A percentile compares a stretch with the other conserved stretches of the same genome.
Conservation (phyloP, 2,888 invertebrate species). For the Cenopis cana region DNA sequence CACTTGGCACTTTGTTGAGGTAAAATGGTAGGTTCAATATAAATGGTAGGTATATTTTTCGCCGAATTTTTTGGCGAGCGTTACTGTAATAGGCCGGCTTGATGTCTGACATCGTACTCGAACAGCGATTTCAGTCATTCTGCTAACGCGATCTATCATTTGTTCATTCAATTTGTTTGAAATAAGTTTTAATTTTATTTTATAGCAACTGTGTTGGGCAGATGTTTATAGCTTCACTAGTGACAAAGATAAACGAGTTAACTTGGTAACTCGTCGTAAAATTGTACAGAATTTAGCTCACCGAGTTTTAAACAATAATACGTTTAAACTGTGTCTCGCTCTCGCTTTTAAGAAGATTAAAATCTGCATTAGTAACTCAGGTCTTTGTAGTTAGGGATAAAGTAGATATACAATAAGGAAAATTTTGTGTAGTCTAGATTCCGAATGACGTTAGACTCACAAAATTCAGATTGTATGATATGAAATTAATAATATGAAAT, state of each 20-base stretch:
- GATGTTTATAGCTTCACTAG: conserved; percentile 1
- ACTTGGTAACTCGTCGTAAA: conserved; percentile 6
- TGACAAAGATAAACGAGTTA: conserved; percentile 14
- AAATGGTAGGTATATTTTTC: too few relatives aligned
- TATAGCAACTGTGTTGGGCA: neutral
- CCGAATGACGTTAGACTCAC: neutral
- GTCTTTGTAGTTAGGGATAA: conserved; percentile 46
- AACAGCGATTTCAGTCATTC: neutral
- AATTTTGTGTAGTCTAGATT: conserved; percentile 23
- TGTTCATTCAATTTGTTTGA: neutral
- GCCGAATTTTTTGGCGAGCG: too few relatives aligned
- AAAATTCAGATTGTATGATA: too few relatives aligned
- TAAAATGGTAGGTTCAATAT: too few relatives aligned
- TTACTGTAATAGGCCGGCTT: neutral
- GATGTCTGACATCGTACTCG: neutral
- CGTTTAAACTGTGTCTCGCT: conserved; percentile 50
- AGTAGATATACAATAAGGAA: neutral
- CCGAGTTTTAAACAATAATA: conserved; percentile 55
- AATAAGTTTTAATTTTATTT: neutral
- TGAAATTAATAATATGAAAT: too few relatives aligned
- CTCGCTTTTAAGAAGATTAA: conserved; percentile 71
- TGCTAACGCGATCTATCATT: neutral
- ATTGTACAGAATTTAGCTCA: conserved; percentile 28
- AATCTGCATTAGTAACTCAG: conserved; percentile 69
- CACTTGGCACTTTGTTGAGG: too few relatives aligned